Evolutionary conservation across 2,113 vertebrate genomes (phyloP).

Genomic region (Catharus fuscescens): DNA sequence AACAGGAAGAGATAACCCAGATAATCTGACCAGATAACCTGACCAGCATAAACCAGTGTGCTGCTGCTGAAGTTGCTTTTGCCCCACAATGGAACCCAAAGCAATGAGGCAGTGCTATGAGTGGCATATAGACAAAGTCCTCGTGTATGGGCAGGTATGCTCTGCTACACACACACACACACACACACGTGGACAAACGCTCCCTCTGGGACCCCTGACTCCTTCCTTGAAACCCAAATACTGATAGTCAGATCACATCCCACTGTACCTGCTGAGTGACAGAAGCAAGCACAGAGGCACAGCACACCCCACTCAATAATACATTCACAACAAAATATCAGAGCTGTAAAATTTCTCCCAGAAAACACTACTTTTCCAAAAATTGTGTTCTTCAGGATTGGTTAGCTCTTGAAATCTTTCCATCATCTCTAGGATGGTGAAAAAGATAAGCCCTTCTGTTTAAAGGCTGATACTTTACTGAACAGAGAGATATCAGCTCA

Average conservation of each 20-base stretch:
- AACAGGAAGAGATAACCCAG: neutral
- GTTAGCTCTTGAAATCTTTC: slow-evolving; percentile 20
- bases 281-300: rapidly evolving
- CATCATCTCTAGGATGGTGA: neutral
- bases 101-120: rapidly evolving
- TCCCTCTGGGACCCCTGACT: neutral
- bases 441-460: neutral
- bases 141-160: rapidly evolving
- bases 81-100: neutral
- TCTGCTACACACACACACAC: neutral
- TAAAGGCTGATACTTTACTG: neutral
- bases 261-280: neutral
- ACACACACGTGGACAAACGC: neutral
- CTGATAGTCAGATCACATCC: neutral
- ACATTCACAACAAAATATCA: neutral
- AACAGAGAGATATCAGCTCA: neutral
- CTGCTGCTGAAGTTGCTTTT: neutral
- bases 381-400: neutral
- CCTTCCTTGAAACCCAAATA: neutral
- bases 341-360: neutral
- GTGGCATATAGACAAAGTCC: neutral
- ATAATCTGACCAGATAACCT: too few relatives aligned
- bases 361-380: neutral
- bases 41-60: neutral
- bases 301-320: neutral